Evolutionary conservation across 35 echinoderm and acorn worm genomes (phyloP), one percentile per base, ranked within the genome.

Genomic region (Stichopus chloronotus): DNA sequence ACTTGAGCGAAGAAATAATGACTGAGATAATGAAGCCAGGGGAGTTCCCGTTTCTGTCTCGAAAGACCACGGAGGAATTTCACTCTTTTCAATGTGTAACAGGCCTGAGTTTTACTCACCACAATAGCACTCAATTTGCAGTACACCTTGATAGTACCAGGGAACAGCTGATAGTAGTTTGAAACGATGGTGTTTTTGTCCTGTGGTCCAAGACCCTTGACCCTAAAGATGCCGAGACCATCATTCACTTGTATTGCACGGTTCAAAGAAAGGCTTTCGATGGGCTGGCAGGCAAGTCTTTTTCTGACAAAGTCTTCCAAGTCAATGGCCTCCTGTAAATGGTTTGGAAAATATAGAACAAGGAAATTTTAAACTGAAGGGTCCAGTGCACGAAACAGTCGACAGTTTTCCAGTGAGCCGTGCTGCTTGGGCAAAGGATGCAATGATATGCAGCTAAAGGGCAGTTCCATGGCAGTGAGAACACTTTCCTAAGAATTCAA

Each of bases 121-220:
- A 93, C 82, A 5, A 98, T 78, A 52, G 87, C 87, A 68, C 94
- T 95, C 25, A 98, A 56, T 9, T 96, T 16, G 63, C 93, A 92
- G 55, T 87, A 90, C 22, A 68, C 91, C 55, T 91, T 59, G 22
- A 96, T 58, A 24, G 93, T 96, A 4, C 97, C 97, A 74, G 95
- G 93, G 7, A 93, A 92, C 60, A 84, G 24, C 92, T 98, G 97
- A 77, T 96, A 98, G 88, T 98, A 98, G 83, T 98, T 98, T 10
- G 95, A 96, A 4, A 98, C 92, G 16, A 98, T 87, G 13, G 95
- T 93, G 84, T 96, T 98, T 11, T 92, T 84, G 68, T 98, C 95
- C 0, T 78, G 82, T 22, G 63, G 43, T 53, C 94, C 94, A 52
- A 93, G 95, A 23, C 93, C 95, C 25, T 94, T 96, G 58, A 96